Conservation (phyloP, 2,888 invertebrate genomes). For the Ethmia dodecea region DNA sequence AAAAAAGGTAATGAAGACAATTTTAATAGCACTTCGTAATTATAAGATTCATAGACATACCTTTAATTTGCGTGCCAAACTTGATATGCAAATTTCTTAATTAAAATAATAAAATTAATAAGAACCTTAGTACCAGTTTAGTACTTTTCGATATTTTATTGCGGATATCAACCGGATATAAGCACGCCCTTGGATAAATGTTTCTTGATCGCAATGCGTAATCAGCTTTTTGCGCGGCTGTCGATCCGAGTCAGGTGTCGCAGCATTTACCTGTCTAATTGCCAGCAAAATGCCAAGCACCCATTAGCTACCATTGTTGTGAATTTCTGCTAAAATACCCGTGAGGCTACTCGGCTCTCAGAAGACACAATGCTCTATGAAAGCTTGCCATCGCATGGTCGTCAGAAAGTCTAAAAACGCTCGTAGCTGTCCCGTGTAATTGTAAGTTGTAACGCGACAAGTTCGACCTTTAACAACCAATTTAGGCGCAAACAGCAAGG, state of each 20-base stretch:
- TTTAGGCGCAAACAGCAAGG: constrained; percentile 48
- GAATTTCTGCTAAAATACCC: too few relatives aligned
- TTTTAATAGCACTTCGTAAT: too few relatives aligned
- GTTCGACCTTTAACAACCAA: constrained; percentile 32
- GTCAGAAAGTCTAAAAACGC: constrained; percentile 3
- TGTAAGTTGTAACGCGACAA: constrained; percentile 18
- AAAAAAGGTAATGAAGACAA: too few relatives aligned
- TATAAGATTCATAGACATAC: too few relatives aligned
- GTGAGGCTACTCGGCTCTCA: too few relatives aligned
- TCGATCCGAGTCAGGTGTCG: constrained; percentile 18
- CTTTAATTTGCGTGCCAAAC: too few relatives aligned
- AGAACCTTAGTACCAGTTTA: constrained; percentile 7
- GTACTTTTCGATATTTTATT: constrained; percentile 22
- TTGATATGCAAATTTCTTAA: constrained; percentile 24
- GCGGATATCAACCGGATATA: constrained; percentile 32
- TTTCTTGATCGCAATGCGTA: constrained; percentile 30
- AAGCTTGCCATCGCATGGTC: too few relatives aligned
- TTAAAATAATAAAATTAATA: constrained; percentile 4
- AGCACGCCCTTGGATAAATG: constrained; percentile 32
- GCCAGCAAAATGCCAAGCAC: constrained; percentile 40
- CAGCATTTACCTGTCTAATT: constrained; percentile 17
- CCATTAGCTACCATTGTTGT: constrained; percentile 27
- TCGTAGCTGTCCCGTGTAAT: background rate
- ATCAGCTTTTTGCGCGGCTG: constrained; percentile 27
- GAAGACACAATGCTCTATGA: too few relatives aligned